phyloP scores from a whole-genome alignment of 2,113 vertebrate species.

The Oncorhynchus nerka region DNA sequence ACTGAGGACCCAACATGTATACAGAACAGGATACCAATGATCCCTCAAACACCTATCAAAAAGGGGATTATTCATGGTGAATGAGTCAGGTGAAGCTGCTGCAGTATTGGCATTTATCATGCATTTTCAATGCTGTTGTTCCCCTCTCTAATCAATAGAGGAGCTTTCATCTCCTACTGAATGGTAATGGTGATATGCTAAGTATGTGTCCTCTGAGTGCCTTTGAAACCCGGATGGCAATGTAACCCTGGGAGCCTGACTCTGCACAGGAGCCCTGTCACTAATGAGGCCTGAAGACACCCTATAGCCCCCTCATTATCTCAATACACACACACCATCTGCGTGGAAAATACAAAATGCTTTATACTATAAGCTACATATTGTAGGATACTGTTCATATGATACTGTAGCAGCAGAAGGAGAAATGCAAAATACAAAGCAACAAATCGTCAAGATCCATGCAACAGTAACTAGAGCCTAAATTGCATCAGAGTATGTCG shows the following conservation, averaged over 20 bases:
- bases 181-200: conserved; percentile 6
- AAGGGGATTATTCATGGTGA: too few relatives aligned
- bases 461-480: too few relatives aligned
- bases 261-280: conserved; percentile 22
- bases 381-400: too few relatives aligned
- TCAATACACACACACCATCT: background rate
- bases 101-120: background rate
- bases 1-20: too few relatives aligned
- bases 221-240: conserved; percentile 11
- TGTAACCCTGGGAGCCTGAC: conserved; percentile 16
- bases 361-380: too few relatives aligned
- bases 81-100: too few relatives aligned
- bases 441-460: too few relatives aligned
- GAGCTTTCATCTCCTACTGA: conserved; percentile 9
- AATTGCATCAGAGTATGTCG: too few relatives aligned
- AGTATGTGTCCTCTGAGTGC: conserved; percentile 15
- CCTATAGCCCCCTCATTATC: conserved; percentile 1
- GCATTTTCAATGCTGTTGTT: background rate
- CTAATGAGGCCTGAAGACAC: conserved; percentile 23
- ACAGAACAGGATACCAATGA: too few relatives aligned
- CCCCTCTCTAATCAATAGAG: conserved; percentile 8
- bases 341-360: background rate
- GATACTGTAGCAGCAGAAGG: too few relatives aligned
- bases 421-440: too few relatives aligned
- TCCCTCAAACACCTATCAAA: too few relatives aligned